Evolutionary conservation across 2,888 invertebrate genomes (phyloP).

Genomic region (Plagodis pulveraria): DNA sequence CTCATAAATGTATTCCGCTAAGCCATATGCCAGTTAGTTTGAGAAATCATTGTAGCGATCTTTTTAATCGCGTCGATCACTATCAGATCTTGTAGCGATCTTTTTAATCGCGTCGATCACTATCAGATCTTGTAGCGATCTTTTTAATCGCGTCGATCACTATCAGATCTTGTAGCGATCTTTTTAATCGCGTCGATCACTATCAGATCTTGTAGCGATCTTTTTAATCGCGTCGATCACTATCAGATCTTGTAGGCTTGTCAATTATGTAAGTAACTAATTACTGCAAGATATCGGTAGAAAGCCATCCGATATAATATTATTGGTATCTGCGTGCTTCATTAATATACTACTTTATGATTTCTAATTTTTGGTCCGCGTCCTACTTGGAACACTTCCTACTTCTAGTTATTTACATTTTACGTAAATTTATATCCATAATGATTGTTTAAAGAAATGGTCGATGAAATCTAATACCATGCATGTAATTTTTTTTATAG

Average conservation of each 20-base stretch:
- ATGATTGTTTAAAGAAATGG: no score
- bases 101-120: slow-evolving; percentile 5
- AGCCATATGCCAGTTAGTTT: slow-evolving; percentile 13
- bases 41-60: slow-evolving; percentile 19
- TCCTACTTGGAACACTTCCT: background rate
- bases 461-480: no score
- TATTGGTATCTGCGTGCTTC: slow-evolving; percentile 3
- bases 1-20: slow-evolving; percentile 5
- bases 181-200: slow-evolving; percentile 5
- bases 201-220: slow-evolving; percentile 6
- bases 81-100: background rate
- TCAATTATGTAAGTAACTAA: slow-evolving; percentile 23
- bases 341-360: slow-evolving; percentile 21
- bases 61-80: slow-evolving; percentile 5
- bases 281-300: slow-evolving; percentile 21
- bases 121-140: background rate
- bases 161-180: background rate
- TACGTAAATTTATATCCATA: no score
- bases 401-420: background rate
- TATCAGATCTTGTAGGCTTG: background rate
- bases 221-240: slow-evolving; percentile 5
- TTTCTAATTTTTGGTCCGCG: slow-evolving; percentile 23
- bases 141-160: slow-evolving; percentile 5
- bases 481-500: no score
- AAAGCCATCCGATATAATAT: slow-evolving; percentile 24